phyloP scores from a whole-genome alignment of 2,113 vertebrate species.

The Galemys pyrenaicus region DNA sequence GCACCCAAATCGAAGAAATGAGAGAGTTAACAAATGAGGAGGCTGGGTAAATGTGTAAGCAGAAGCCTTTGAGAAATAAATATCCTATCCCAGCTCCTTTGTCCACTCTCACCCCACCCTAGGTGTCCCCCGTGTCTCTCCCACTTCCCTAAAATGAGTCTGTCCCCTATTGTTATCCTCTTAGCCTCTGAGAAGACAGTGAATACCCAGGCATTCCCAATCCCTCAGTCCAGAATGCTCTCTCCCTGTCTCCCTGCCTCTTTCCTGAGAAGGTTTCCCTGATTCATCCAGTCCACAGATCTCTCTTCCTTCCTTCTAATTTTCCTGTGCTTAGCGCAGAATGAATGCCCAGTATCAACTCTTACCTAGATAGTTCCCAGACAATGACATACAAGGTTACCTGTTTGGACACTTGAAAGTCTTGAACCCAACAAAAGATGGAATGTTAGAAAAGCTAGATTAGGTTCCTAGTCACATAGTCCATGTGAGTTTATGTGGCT shows the following conservation, averaged over 20 bases:
- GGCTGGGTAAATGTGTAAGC: background rate
- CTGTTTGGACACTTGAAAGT: background rate
- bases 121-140: background rate
- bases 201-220: background rate
- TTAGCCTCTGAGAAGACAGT: background rate
- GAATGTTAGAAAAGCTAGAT: constrained; percentile 26
- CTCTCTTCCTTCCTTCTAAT: background rate
- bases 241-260: background rate
- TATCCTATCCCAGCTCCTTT: background rate
- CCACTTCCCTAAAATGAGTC: background rate
- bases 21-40: background rate
- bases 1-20: background rate
- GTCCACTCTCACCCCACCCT: background rate
- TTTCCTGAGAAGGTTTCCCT: constrained; percentile 15
- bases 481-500: background rate
- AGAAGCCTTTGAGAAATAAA: constrained; percentile 12
- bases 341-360: background rate
- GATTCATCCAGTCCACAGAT: background rate
- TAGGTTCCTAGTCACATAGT: background rate
- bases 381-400: background rate
- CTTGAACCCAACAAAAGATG: constrained; percentile 33
- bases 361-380: background rate
- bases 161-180: background rate
- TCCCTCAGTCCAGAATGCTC: background rate
- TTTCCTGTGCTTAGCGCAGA: background rate